Conservation (phyloP, 2,797 vertebrate genomes). For the Balearica regulorum region DNA sequence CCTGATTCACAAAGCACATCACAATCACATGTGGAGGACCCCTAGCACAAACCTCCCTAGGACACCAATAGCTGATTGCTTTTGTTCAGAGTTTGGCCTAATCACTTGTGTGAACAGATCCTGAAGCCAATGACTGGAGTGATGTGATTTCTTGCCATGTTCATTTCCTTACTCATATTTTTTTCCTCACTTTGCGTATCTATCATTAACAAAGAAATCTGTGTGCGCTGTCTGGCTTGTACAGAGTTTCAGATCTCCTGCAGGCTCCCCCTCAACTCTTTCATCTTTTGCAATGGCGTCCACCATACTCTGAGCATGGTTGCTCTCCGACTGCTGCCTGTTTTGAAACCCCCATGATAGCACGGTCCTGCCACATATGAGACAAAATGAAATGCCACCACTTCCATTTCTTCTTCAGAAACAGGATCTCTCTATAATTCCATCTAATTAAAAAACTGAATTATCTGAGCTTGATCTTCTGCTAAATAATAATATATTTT, state of each 20-base stretch:
- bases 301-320: accelerated
- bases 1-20: background rate
- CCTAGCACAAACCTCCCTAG: too few relatives aligned
- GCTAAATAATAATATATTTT: background rate
- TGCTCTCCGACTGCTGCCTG: background rate
- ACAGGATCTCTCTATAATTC: background rate
- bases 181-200: background rate
- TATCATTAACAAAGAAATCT: background rate
- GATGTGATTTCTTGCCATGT: background rate
- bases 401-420: background rate
- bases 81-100: background rate
- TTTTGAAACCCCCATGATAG: background rate
- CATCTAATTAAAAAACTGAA: background rate
- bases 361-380: background rate
- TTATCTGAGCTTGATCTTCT: background rate
- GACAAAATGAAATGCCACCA: background rate
- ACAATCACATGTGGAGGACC: accelerated
- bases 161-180: background rate
- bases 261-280: background rate
- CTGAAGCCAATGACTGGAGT: background rate
- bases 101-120: accelerated
- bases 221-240: background rate
- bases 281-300: background rate
- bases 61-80: background rate
- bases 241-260: background rate